Evolutionary conservation across 64 coral and sea anemone species (phyloP), one percentile per base, ranked within the genome.

Genomic region (Stichodactyla helianthus): DNA sequence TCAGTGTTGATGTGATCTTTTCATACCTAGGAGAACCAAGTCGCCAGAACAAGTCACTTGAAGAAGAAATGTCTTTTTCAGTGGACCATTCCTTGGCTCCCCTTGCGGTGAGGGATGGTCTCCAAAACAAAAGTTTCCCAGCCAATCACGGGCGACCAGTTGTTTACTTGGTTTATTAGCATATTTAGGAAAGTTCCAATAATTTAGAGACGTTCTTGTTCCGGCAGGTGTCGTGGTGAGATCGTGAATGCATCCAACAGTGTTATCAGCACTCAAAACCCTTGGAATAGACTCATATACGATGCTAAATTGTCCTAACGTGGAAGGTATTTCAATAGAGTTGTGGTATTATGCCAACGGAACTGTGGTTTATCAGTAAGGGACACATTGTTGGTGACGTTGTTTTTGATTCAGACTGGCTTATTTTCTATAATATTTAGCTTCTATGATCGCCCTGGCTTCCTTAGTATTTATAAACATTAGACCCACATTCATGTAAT

Each of bases 121-220:
- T 74, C 68, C 8, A 10, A 74, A 11, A 31, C 18, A 23, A 35
- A 27, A 74, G 7, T 0, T 31, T 74, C 27, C 11, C 26, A 74
- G n/a, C 68, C 68, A 74, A 74, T 74, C 22, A 31, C 68, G 10
- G 10, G 9, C 5, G 12, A 14, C 10, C 27, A 74, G 68, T 74
- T 74, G 22, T 31, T 74, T 74, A 74, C 22, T 9, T 31, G 68
- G 25, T 74, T 74, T 31, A 74, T 74, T 74, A 74, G 0, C 7
- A 74, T 27, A 74, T 74, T 31, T 11, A 74, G 68, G 18, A 74
- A 74, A 74, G 68, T 74, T 74, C 31, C 26, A 74, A 74, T 74
- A 27, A 74, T 74, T 74, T 27, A 74, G 68, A 74, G 68, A 27
- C 12, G 68, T 27, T 74, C 25, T 74, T 74, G 68, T 31, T 74